Percentiles rank a stretch among this genome's conserved stretches.
These are phyloP conservation scores for Zoanthus gigantus DNA, from an alignment of 92 coral and sea anemone species.

Conservation along the genomic window DNA sequence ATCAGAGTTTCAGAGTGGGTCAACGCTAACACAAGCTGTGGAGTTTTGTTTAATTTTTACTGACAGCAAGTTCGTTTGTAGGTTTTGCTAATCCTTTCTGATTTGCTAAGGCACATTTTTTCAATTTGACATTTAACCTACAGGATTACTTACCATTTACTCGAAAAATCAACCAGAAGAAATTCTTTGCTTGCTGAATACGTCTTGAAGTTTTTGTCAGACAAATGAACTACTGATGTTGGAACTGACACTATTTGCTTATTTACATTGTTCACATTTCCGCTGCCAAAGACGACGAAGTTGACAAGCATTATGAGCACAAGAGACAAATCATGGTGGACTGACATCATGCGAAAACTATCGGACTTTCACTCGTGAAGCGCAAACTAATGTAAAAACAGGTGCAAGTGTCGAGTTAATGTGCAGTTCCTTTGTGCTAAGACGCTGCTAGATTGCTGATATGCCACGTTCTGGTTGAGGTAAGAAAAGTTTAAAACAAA, in stretches of 20 bases:
- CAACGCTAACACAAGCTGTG: no score
- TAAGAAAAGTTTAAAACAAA: not conserved
- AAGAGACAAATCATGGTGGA: not conserved
- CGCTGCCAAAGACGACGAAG: not conserved
- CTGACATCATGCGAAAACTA: not conserved
- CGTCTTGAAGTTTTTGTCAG: conserved; percentile 33
- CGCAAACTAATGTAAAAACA: not conserved
- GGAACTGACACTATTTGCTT: not conserved
- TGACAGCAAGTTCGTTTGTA: not conserved
- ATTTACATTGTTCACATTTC: not conserved
- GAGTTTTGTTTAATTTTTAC: no score
- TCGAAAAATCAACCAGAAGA: conserved; percentile 36
- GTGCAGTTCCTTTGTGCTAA: not conserved
- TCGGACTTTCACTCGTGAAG: not conserved
- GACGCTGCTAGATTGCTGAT: not conserved
- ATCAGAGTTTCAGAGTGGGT: no score
- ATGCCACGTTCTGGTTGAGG: conserved; percentile 20
- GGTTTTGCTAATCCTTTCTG: not conserved
- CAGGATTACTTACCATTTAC: conserved; percentile 26
- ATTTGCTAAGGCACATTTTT: not conserved
- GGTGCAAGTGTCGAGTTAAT: not conserved
- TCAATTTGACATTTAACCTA: not conserved
- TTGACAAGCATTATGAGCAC: not conserved
- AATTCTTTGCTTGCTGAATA: conserved; percentile 23
- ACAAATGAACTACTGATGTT: conserved; percentile 7